Conservation (phyloP, 35 echinoderm and acorn worm genomes). For the Acanthaster planci region DNA sequence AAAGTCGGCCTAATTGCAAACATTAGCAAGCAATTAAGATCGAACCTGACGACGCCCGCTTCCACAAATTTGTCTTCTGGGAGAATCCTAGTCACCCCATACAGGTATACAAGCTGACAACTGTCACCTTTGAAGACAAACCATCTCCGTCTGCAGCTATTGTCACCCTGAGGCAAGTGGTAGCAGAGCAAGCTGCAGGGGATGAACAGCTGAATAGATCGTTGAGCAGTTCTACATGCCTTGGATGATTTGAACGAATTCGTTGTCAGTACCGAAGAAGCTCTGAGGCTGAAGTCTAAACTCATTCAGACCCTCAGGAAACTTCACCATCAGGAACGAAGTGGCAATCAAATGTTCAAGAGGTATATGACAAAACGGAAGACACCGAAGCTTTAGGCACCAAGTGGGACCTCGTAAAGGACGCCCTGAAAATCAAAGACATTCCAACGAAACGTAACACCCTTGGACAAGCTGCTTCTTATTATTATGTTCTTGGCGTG, state of each 20-base stretch:
- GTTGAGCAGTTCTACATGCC: constrained; percentile 76
- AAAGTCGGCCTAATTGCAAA: constrained; percentile 18
- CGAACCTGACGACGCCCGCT: constrained; percentile 15
- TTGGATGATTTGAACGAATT: constrained; percentile 57
- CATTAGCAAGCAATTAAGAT: neutral
- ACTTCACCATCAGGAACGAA: constrained; percentile 52
- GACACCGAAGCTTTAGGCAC: constrained; percentile 15
- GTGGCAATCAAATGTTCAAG: constrained; percentile 50
- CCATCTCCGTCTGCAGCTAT: constrained; percentile 62
- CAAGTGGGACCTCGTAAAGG: constrained; percentile 57
- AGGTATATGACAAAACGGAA: constrained; percentile 22
- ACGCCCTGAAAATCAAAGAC: constrained; percentile 42
- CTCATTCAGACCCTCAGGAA: constrained; percentile 64
- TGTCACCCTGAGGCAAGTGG: no score
- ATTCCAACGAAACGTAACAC: neutral
- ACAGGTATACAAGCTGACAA: constrained; percentile 46
- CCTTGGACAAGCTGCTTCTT: neutral
- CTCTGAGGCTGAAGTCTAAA: constrained; percentile 42
- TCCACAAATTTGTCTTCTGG: constrained; percentile 19
- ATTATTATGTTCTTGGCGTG: constrained; percentile 62
- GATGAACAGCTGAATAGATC: constrained; percentile 43
- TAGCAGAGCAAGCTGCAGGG: neutral
- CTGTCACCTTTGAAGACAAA: constrained; percentile 56
- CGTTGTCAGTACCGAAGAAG: constrained; percentile 34
- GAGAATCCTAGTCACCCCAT: constrained; percentile 56